Conservation (phyloP, 2,888 invertebrate genomes). For the Ectemnius lituratus region DNA sequence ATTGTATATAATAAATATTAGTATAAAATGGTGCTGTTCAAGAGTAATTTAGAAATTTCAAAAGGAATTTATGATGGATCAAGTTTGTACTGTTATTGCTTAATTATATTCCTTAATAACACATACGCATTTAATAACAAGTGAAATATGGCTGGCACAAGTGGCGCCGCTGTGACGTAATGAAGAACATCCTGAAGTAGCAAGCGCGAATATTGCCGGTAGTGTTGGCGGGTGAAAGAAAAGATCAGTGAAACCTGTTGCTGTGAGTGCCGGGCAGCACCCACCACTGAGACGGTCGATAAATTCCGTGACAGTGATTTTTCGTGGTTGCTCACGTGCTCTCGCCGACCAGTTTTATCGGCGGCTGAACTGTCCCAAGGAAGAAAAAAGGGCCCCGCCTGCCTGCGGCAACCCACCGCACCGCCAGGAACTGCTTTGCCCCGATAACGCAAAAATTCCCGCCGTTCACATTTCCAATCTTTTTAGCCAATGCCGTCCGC, state of each 20-base stretch:
- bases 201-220: conserved; percentile 71
- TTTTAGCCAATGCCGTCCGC: too few relatives aligned
- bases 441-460: not conserved
- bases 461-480: not conserved
- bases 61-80: too few relatives aligned
- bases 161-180: conserved; percentile 92
- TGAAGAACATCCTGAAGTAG: conserved; percentile 87
- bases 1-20: too few relatives aligned
- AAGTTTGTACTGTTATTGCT: too few relatives aligned
- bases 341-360: not conserved
- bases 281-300: conserved; percentile 5
- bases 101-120: too few relatives aligned
- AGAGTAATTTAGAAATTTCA: too few relatives aligned
- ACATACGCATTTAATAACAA: too few relatives aligned
- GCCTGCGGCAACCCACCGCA: too few relatives aligned
- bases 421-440: too few relatives aligned
- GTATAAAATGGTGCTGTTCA: too few relatives aligned
- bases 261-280: conserved; percentile 5
- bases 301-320: conserved; percentile 33
- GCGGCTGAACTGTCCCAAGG: not conserved
- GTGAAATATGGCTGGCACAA: conserved; percentile 78
- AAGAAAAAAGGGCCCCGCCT: too few relatives aligned
- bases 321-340: conserved; percentile 1
- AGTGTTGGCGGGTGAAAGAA: too few relatives aligned
- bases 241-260: conserved; percentile 35